A percentile compares a stretch with the other conserved stretches of the same genome.
phyloP scores from a whole-genome alignment of 2,113 vertebrate genomes.

The Probosciger aterrimus region DNA sequence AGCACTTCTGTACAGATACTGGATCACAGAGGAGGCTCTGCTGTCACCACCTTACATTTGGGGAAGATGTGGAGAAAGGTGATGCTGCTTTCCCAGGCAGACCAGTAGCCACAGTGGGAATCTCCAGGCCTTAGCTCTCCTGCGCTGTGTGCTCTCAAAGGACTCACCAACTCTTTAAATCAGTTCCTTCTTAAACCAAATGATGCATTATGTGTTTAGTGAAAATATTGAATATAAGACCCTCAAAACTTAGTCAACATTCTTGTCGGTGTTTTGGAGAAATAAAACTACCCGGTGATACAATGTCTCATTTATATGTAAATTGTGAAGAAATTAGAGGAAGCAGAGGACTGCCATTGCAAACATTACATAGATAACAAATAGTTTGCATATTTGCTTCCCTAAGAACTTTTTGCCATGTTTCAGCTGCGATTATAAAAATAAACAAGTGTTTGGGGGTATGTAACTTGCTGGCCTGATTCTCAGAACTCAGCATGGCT shows the following conservation, averaged over 20 bases:
- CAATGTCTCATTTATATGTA: not conserved
- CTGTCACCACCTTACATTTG: not conserved
- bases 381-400: not conserved
- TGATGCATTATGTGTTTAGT: not conserved
- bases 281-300: not conserved
- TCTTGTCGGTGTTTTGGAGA: not conserved
- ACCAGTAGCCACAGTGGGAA: not conserved
- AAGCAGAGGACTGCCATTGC: not conserved
- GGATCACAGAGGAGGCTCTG: not conserved
- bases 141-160: not conserved
- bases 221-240: not conserved
- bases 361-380: not conserved
- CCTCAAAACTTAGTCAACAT: not conserved
- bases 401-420: not conserved
- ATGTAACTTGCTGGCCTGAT: not conserved
- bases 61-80: not conserved
- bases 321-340: not conserved
- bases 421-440: not conserved
- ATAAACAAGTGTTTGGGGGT: not conserved
- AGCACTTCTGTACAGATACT: not conserved
- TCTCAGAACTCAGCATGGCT: not conserved
- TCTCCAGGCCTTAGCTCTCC: not conserved
- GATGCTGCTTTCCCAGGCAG: not conserved
- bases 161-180: not conserved
- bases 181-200: not conserved